Conservation (phyloP, 2,113 vertebrate species). For the Microtus oregoni region DNA sequence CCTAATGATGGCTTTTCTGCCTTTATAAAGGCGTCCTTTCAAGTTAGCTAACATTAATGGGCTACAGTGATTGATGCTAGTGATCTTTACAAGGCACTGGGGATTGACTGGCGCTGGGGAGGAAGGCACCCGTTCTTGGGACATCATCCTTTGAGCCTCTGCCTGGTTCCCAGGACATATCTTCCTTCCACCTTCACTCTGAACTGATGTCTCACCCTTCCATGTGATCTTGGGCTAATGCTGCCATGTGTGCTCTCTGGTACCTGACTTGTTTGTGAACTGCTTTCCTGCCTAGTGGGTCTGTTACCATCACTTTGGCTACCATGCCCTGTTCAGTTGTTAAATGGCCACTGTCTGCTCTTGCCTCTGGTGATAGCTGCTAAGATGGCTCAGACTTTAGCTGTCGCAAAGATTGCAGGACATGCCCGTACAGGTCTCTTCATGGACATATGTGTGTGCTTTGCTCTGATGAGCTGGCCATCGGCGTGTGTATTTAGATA, state of each 20-base stretch:
- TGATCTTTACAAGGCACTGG: not conserved
- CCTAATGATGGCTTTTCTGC: not conserved
- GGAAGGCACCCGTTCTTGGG: not conserved
- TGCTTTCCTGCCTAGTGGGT: accelerated
- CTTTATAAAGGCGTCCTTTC: not conserved
- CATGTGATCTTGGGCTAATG: too few species aligned
- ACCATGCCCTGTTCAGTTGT: accelerated
- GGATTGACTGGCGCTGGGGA: not conserved
- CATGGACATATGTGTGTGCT: not conserved
- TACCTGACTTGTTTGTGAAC: accelerated
- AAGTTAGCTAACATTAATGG: not conserved
- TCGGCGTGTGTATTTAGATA: not conserved
- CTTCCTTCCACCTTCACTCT: not conserved
- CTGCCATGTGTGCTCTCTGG: accelerated
- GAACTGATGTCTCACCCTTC: too few species aligned
- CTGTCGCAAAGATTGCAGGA: not conserved
- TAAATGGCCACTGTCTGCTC: not conserved
- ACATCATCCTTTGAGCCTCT: not conserved
- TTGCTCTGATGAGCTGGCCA: not conserved
- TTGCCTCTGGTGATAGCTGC: not conserved
- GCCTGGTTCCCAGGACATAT: not conserved
- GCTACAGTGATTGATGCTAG: not conserved
- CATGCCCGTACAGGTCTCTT: not conserved
- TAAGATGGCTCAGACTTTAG: not conserved
- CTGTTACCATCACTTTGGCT: too few species aligned